Base-by-base conservation (phyloP, 1,140 invertebrate genomes). In the Carcinoscorpius rotundicauda region DNA sequence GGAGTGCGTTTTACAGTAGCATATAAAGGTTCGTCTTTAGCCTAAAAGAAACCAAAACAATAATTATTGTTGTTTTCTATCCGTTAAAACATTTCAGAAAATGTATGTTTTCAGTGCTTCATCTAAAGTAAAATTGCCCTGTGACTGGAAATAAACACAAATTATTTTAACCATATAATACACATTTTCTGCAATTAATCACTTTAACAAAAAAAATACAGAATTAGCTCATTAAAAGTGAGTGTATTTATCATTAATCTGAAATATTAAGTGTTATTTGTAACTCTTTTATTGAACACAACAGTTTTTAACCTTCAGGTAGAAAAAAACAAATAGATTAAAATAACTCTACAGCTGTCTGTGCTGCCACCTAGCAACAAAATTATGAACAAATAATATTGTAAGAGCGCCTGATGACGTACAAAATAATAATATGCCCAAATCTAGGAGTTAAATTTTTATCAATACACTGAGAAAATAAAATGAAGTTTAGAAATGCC, bases 1-100 rank as follows among this genome's bases (percentile, higher is more conserved):
- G 70, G 70, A 51, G 70, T 71, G 52, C 70, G 60, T 55, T 71
- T 71, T 0, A 71, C 70, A 48, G 70, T 71, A 2, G 70, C 70
- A 53, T 71, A 71, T 51, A 71, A 49, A 11, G 70, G 70, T 50
- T 71, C 70, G 57, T 70, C 69, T 62, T 69, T 63, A 10, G 64
- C 61, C 65, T 62, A 55, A 60, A 67, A 64, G 51, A 69, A 49
- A 60, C 4, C n/a, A 11, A 49, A 4, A 29, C 29, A 29, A 29
- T 29, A 29, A 29, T 29, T 29, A 29, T 59, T n/a, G n/a, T 9
- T 55, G n/a, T 55, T 55, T n/a, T 55, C 3, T 55, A 9, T 2
- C 1, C 1, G 8, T 9, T 55, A 9, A 55, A 9, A 55, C 8
- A 9, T 55, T 55, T 55, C 53, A 9, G n/a, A 55, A 9, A n/a